These are phyloP conservation scores for Calameuta idolon DNA, from an alignment of 2,888 invertebrate species.

Conservation along the genomic window DNA sequence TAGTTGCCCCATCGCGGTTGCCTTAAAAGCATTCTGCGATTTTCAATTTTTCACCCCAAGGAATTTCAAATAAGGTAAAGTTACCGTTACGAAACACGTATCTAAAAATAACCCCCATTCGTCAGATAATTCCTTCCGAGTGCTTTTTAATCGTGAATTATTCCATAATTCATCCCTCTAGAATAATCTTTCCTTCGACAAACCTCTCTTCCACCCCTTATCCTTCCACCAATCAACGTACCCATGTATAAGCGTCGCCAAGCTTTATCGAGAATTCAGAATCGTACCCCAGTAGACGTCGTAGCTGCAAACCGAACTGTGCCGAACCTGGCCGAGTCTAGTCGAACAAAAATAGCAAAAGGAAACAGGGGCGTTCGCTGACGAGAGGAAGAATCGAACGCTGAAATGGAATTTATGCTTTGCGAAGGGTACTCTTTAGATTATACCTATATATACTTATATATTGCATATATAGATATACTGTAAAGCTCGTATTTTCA, in stretches of 20 bases:
- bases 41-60: conserved; percentile 58
- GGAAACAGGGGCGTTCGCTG: not conserved
- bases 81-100: conserved; percentile 19
- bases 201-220: not conserved
- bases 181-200: not conserved
- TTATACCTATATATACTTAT: not conserved
- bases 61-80: conserved; percentile 38
- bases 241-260: not conserved
- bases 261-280: not conserved
- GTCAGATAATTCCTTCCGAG: conserved; percentile 22
- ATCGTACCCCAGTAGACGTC: not conserved
- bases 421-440: not conserved
- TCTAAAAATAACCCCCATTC: conserved; percentile 5
- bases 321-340: not conserved
- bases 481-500: not conserved
- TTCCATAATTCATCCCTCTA: not conserved
- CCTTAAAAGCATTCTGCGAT: conserved; percentile 52
- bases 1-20: conserved; percentile 28
- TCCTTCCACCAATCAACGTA: not conserved
- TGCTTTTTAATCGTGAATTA: conserved; percentile 27
- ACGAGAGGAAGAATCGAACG: not conserved
- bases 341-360: not conserved
- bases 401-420: not conserved
- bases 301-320: not conserved
- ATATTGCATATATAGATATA: not conserved